Percentiles rank a stretch among this genome's conserved stretches.
Conservation (phyloP, 1,140 invertebrate genomes). For the Lordiphosa clarofinis region DNA sequence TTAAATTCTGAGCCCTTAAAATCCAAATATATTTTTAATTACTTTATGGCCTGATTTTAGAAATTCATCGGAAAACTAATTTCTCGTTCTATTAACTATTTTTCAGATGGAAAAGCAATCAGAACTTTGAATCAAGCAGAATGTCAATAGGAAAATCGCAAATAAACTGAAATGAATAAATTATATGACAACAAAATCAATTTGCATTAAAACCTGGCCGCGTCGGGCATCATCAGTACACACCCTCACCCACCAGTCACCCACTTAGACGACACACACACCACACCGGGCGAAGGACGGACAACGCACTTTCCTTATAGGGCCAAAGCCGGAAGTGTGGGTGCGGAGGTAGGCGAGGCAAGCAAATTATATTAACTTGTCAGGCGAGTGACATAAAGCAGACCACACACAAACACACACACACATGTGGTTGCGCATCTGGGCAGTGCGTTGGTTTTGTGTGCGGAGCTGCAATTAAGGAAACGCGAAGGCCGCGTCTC, state of each 20-base stretch:
- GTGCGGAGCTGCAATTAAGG: slow-evolving; percentile 42
- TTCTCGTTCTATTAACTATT: slow-evolving; percentile 9
- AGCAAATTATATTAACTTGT: slow-evolving; percentile 60
- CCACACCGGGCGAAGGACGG: background rate
- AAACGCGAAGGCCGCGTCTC: slow-evolving; percentile 11
- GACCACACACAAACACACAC: slow-evolving; percentile 20
- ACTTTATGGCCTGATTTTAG: too few species aligned
- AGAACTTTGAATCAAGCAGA: slow-evolving; percentile 27
- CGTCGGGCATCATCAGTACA: background rate
- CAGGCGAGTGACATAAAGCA: slow-evolving; percentile 56
- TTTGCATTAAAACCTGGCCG: slow-evolving; percentile 42
- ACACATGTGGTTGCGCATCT: slow-evolving; percentile 36
- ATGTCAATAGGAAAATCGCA: slow-evolving; percentile 42
- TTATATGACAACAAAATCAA: slow-evolving; percentile 52
- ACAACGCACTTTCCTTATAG: slow-evolving; percentile 15
- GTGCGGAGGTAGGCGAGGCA: slow-evolving; percentile 25
- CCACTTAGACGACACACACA: slow-evolving; percentile 29
- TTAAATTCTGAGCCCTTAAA: too few species aligned
- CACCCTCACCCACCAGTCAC: slow-evolving; percentile 15
- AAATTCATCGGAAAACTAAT: background rate
- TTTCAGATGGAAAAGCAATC: slow-evolving; percentile 24
- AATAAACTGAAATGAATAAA: slow-evolving; percentile 41
- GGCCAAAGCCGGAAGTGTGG: slow-evolving; percentile 24
- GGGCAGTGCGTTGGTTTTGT: slow-evolving; percentile 11
- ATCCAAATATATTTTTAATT: too few species aligned